Conservation (phyloP, 2,797 vertebrate genomes). For the Carcharodon carcharias region DNA sequence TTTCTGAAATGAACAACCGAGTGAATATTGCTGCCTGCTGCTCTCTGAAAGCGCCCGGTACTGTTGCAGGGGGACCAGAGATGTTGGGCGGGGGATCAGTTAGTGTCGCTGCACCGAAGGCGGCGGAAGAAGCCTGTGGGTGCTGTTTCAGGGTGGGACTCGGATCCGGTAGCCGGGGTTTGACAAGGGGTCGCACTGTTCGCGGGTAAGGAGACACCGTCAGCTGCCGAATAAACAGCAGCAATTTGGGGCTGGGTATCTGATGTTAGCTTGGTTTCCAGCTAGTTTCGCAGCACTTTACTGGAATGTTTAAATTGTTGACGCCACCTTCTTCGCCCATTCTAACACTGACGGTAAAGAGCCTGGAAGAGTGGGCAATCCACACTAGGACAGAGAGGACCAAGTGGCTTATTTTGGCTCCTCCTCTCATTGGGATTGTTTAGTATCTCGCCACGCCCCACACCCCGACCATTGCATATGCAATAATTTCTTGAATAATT, state of each 20-base stretch:
- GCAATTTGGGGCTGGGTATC: background rate
- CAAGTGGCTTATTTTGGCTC: background rate
- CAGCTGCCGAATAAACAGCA: background rate
- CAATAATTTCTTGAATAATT: background rate
- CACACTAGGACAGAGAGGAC: background rate
- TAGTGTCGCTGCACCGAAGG: background rate
- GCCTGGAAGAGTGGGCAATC: background rate
- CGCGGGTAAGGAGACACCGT: background rate
- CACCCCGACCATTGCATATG: background rate
- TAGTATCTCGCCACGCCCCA: background rate
- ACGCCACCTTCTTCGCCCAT: too few relatives aligned
- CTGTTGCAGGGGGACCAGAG: background rate
- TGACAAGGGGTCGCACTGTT: accelerated
- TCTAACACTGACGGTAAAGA: background rate
- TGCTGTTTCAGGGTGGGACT: background rate
- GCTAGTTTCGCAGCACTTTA: background rate
- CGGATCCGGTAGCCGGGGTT: too few relatives aligned
- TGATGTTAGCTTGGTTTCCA: background rate
- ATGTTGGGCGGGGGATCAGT: background rate
- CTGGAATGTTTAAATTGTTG: too few relatives aligned
- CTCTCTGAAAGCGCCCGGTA: too few relatives aligned
- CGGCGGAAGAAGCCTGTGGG: background rate
- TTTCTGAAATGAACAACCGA: background rate
- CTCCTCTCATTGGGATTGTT: background rate
- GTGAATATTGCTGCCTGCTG: background rate